Percentiles rank a stretch among this genome's conserved stretches.
Evolutionary conservation across 2,113 vertebrate species (phyloP).

Genomic region (Labeo rohita): DNA sequence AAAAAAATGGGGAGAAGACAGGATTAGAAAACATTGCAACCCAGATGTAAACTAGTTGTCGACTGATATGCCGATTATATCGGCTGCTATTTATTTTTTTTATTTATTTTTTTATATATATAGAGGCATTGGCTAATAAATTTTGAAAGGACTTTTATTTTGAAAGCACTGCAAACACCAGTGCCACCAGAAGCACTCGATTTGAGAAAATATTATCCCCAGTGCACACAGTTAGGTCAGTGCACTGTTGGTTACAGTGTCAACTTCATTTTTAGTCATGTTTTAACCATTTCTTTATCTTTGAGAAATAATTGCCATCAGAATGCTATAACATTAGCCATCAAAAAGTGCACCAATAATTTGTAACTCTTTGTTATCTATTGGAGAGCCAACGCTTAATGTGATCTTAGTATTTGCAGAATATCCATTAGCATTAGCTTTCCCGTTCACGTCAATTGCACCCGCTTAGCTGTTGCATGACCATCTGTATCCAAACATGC

Average conservation of each 20-base stretch:
- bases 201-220: background rate
- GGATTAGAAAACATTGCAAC: background rate
- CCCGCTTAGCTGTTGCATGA: background rate
- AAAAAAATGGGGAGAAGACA: background rate
- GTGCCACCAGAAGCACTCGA: background rate
- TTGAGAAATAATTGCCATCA: background rate
- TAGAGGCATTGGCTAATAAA: background rate
- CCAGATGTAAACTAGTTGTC: background rate
- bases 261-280: background rate
- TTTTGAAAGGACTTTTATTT: background rate
- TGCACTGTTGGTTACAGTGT: background rate
- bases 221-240: background rate
- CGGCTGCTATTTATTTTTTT: background rate
- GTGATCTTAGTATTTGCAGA: background rate
- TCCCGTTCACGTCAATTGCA: background rate
- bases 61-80: background rate
- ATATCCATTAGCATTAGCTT: background rate
- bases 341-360: background rate
- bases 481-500: background rate
- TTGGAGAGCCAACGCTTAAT: background rate
- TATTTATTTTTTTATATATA: too few species aligned
- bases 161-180: background rate
- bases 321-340: background rate
- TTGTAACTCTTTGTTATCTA: background rate
- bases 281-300: background rate